These are phyloP conservation scores for Lamproptera curius DNA, from an alignment of 2,888 invertebrate genomes.

Conservation along the genomic window DNA sequence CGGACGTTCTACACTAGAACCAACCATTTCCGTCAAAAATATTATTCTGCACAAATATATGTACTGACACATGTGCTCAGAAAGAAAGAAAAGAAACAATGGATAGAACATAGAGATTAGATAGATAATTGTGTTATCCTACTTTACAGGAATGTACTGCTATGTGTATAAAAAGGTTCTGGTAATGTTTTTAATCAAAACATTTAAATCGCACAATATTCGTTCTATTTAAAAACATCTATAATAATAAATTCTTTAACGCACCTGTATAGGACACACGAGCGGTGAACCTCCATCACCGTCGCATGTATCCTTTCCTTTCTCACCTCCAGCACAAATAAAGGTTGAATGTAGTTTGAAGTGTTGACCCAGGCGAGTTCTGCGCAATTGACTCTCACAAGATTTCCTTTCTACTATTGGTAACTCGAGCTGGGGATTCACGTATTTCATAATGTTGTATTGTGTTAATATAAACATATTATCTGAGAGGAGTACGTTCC, in stretches of 20 bases:
- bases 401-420: constrained; percentile 79
- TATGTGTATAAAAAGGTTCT: not conserved
- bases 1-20: not conserved
- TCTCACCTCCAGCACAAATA: constrained; percentile 88
- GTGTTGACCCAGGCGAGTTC: constrained; percentile 82
- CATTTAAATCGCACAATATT: too few species aligned
- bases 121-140: not conserved
- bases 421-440: constrained; percentile 78
- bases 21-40: too few species aligned
- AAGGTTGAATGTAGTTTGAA: constrained; percentile 84
- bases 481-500: too few species aligned
- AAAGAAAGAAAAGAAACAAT: not conserved
- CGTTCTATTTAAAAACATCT: too few species aligned
- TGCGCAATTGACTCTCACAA: constrained; percentile 73
- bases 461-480: too few species aligned
- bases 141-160: not conserved
- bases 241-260: constrained; percentile 1
- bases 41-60: too few species aligned
- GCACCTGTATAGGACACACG: constrained; percentile 82
- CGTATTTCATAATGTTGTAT: too few species aligned
- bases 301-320: constrained; percentile 84
- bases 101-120: not conserved
- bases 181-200: not conserved
- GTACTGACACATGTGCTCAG: too few species aligned
- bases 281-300: constrained; percentile 90